Conservation (phyloP, 2,113 vertebrate genomes). For the Halichoerus grypus region DNA sequence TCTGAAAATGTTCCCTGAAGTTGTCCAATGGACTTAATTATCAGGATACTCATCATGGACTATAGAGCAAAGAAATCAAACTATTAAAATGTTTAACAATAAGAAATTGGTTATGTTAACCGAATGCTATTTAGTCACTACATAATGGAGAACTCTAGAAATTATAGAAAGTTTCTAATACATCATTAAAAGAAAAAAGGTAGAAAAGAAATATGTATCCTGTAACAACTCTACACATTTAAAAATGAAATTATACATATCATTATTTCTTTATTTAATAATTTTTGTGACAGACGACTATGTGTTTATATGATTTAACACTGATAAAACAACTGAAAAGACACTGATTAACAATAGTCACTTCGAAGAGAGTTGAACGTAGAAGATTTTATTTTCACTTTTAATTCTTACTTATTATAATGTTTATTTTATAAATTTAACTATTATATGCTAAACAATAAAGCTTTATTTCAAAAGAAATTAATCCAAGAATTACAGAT, state of each 20-base stretch:
- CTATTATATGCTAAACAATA: neutral
- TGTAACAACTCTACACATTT: neutral
- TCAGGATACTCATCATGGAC: neutral
- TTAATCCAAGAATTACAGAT: neutral
- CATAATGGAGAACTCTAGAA: neutral
- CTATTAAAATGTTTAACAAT: neutral
- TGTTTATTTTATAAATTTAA: neutral
- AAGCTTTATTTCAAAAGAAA: neutral
- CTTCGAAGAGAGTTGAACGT: neutral
- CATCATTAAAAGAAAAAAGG: neutral
- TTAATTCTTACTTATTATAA: neutral
- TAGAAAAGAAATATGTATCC: neutral
- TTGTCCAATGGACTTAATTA: neutral
- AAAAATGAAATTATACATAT: neutral
- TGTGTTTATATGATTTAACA: neutral
- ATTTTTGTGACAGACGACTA: neutral
- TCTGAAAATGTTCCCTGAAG: neutral
- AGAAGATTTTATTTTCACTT: neutral
- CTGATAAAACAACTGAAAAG: neutral
- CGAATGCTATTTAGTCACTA: neutral
- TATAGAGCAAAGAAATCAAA: neutral
- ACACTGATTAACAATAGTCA: neutral
- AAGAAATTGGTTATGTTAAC: neutral
- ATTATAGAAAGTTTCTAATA: neutral
- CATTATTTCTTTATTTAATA: neutral